These are phyloP conservation scores for Carassius auratus DNA, from an alignment of 2,113 vertebrate genomes.

Conservation along the genomic window DNA sequence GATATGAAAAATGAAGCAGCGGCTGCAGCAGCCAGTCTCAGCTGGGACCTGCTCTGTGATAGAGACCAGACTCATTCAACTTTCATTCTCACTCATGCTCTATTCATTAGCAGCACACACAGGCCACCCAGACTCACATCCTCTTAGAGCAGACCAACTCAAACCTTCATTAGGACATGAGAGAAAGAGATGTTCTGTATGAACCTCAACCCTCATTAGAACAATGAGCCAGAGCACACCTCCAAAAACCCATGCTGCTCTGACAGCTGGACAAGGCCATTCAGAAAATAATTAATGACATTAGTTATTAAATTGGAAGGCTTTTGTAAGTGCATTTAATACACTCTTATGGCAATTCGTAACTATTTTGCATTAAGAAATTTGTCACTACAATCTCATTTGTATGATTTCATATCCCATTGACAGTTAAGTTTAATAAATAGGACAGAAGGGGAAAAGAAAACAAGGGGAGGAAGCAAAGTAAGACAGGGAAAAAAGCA, in stretches of 20 bases:
- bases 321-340: neutral
- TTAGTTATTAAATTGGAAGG: neutral
- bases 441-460: neutral
- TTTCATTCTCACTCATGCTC: constrained; percentile 70
- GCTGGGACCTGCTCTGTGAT: constrained; percentile 63
- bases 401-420: neutral
- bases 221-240: constrained; percentile 23
- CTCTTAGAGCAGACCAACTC: constrained; percentile 31
- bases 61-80: constrained; percentile 67
- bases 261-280: neutral
- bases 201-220: constrained; percentile 15
- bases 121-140: constrained; percentile 51
- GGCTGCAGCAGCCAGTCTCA: constrained; percentile 48
- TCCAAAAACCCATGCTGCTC: neutral
- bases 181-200: neutral
- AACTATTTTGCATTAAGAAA: neutral
- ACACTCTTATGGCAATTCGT: neutral
- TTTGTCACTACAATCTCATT: neutral
- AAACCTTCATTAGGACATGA: constrained; percentile 31
- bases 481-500: neutral
- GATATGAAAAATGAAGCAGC: constrained; percentile 56
- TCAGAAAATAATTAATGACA: neutral
- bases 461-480: neutral
- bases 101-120: constrained; percentile 66
- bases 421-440: neutral